Evolutionary conservation across 2,797 vertebrate genomes (phyloP), one percentile per base, ranked within the genome.

Genomic region (Eulemur mongoz): DNA sequence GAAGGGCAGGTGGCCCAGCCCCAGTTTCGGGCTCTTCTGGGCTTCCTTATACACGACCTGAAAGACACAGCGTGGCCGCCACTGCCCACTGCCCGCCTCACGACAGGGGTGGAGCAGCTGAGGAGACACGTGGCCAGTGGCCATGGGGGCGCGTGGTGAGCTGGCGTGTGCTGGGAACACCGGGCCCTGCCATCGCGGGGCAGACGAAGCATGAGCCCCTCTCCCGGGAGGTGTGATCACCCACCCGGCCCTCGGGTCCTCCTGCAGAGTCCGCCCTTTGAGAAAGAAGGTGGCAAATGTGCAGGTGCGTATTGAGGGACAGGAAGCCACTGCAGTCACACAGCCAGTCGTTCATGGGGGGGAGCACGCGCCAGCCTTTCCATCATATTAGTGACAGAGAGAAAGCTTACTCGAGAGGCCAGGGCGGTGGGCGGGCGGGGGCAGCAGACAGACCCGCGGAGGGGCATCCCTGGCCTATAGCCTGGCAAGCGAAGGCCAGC

Each of bases 11-110:
- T 98, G 99, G 40, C 99, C 99, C 70, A 92, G 97, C 79, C 98
- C 98, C 80, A 98, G 97, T 45, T 98, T 97, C 7, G 98, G 97
- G 65, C 98, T 98, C 98, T 98, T 99, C 98, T 99, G 99, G 14
- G 99, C 98, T 97, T 99, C 99, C 97, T 99, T 99, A 96, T 99
- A 99, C 23, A 99, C 98, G 91, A 99, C 98, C 99, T 99, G 94
- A 91, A 97, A 97, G 96, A 98, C 94, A 98, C 54, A n/a, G 35
- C 4, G 25, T 2, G 69, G 97, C 48, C 54, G 18, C 45, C 75
- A 25, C n/a, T 25, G 11, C 63, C 40, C 57, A 69, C 65, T 38
- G 1, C n/a, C 35, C 22, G 4, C 22, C n/a, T 79, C 76, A 35
- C 12, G 50, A 35, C 35, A 27, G 35, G 14, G 1, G 15, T 50